Evolutionary conservation across 2,888 invertebrate species (phyloP), one percentile per base, ranked within the genome.

Genomic region (Liopterus haemorrhoidalis): DNA sequence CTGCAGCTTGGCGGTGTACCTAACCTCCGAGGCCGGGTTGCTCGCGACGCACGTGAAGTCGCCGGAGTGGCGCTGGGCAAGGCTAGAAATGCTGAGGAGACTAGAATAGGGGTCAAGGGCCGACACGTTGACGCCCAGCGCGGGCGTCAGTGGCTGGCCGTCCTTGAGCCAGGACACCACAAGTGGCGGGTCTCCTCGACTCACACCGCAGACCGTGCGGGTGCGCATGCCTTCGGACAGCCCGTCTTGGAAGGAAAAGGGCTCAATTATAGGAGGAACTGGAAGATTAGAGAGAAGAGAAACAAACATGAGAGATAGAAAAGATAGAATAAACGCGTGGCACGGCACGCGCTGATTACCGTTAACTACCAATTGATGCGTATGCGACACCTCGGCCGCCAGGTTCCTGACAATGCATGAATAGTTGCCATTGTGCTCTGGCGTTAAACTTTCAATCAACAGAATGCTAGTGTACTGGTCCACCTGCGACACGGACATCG

Each of bases 241-340:
- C 69, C 82, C 82, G 72, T 83, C 84, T 79, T 83, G 81, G 75
- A 85, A 85, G 74, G 76, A 78, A 79, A 85, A 85, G 72, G 85
- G 82, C 77, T 83, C 83, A 78, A 85, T 84, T 75, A 81, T 82
- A 72, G 85, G 85, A 72, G 85, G 85, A 77, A 85, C 85, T 85
- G 81, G 67, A 74, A 46, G 40, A 46, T 20, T 46, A 66, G 63
- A 62, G 57, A 66, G 61, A 63, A 66, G 62, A 67, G 71, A 74
- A 72, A 73, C 71, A 72, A 71, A 73, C 72, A 72, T 73, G 71
- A 74, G 73, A 72, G 66, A 73, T 68, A 71, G 71, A 71, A 70
- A 70, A 71, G 68, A 68, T 68, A 67, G 63, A 64, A 61, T 58
- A 65, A 60, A 65, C 61, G 60, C 63, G 64, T 61, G 63, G 56